Conservation (phyloP, 2,888 invertebrate species). For the Dryocosmus kuriphilus region DNA sequence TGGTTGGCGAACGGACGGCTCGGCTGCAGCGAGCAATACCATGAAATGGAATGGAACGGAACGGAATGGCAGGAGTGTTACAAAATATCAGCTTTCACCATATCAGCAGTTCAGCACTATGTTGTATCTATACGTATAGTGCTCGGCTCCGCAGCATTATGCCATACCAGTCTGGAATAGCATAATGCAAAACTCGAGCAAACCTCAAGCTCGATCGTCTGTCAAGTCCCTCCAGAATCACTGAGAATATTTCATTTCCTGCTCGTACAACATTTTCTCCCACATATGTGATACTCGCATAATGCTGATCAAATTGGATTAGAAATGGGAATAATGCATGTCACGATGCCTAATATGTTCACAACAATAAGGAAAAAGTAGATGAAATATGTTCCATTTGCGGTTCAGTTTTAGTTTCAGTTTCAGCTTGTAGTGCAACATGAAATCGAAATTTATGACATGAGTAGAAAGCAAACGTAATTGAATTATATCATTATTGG, state of each 20-base stretch:
- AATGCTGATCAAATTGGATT: conserved; percentile 37
- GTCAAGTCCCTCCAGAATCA: conserved; percentile 52
- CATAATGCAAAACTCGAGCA: conserved; percentile 55
- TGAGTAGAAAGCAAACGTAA: conserved; percentile 20
- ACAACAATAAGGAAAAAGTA: conserved; percentile 4
- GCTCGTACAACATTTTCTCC: conserved; percentile 38
- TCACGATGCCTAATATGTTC: not conserved
- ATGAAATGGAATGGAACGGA: conserved; percentile 72
- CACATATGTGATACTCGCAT: conserved; percentile 36
- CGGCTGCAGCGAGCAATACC: conserved; percentile 66
- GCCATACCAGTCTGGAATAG: conserved; percentile 50
- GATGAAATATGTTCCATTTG: not conserved
- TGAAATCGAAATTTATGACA: conserved; percentile 28
- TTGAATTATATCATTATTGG: not conserved
- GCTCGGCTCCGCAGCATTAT: conserved; percentile 40
- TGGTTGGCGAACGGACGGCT: conserved; percentile 45
- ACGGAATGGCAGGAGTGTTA: conserved; percentile 75
- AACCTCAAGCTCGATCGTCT: conserved; percentile 47
- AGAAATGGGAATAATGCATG: conserved; percentile 23
- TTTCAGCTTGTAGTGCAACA: not conserved
- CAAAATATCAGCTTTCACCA: conserved; percentile 78
- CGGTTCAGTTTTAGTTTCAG: not conserved
- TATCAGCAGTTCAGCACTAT: conserved; percentile 70
- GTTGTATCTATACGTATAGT: conserved; percentile 51
- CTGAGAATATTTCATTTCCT: conserved; percentile 42